Conservation (phyloP, 1,140 invertebrate species). For the Drosophila teissieri region DNA sequence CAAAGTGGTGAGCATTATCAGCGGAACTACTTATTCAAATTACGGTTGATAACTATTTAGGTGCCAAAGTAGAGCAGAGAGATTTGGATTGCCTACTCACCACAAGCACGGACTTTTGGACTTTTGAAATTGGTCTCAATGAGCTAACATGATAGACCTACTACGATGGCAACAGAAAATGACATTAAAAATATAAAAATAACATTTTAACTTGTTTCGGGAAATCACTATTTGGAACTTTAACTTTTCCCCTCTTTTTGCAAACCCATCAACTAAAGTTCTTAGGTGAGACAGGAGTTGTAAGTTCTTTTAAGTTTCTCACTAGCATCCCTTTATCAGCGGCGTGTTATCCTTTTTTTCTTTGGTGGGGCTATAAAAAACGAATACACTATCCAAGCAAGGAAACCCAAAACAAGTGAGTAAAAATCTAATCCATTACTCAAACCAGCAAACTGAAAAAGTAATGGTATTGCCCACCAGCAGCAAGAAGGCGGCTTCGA, state of each 20-base stretch:
- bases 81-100: background rate
- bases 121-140: background rate
- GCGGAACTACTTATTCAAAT: background rate
- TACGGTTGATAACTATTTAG: too few relatives aligned
- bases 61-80: too few relatives aligned
- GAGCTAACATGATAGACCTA: background rate
- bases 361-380: conserved; percentile 23
- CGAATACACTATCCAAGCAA: conserved; percentile 29
- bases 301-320: conserved; percentile 13
- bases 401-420: conserved; percentile 58
- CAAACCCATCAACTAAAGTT: background rate
- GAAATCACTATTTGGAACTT: background rate
- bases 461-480: conserved; percentile 51
- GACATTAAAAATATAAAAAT: background rate
- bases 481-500: background rate
- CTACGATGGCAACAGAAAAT: background rate
- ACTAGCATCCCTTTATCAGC: conserved; percentile 2
- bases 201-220: too few relatives aligned
- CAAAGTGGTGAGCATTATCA: conserved; percentile 21
- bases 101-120: background rate
- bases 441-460: conserved; percentile 70
- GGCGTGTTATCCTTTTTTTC: conserved; percentile 7
- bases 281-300: background rate
- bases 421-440: conserved; percentile 82
- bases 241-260: background rate